Evolutionary conservation across 2,113 vertebrate genomes (phyloP), one percentile per base, ranked within the genome.

Genomic region (Platysteira castanea): DNA sequence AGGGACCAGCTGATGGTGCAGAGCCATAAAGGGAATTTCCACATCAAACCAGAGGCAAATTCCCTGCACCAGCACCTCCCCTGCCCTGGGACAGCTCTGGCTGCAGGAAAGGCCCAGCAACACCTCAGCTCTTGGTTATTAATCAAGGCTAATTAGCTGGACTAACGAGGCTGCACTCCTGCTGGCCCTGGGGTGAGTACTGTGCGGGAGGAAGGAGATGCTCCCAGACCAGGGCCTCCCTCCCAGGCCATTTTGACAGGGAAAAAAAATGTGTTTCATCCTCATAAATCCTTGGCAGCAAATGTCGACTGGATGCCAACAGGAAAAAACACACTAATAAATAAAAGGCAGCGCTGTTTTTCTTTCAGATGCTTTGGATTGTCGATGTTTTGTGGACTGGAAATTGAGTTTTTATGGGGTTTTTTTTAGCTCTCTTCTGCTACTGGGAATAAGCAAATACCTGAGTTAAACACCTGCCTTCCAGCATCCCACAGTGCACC

Each of bases 261-360:
- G 16, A 2, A n/a, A 64, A 59, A 71, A 96, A 91, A 83, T 8
- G 27, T 39, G 77, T 95, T 95, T 96, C 79, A 70, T 42, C 68
- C 85, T 90, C 90, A 90, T 96, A 96, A 84, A 93, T 74, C 83
- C 79, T 86, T 70, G 94, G 88, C 92, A 96, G 88, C 80, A 70
- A 86, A 67, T 33, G 63, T n/a, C 7, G 5, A 80, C 76, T 80
- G 27, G 59, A 74, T 84, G 90, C 76, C 92, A 93, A 59, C 39
- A 84, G 83, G 68, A 83, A 77, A 80, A 80, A 95, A 89, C 63
- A 41, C 13, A 17, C 65, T 80, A 94, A 94, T 92, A 95, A 95
- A 90, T 92, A 80, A 88, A 70, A 88, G 63, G 68, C 89, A 90
- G 63, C 13, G n/a, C 49, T 13, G 9, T 54, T 94, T 96, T 64